phyloP scores from a whole-genome alignment of 2,888 invertebrate species.

The Melieria crassipennis region DNA sequence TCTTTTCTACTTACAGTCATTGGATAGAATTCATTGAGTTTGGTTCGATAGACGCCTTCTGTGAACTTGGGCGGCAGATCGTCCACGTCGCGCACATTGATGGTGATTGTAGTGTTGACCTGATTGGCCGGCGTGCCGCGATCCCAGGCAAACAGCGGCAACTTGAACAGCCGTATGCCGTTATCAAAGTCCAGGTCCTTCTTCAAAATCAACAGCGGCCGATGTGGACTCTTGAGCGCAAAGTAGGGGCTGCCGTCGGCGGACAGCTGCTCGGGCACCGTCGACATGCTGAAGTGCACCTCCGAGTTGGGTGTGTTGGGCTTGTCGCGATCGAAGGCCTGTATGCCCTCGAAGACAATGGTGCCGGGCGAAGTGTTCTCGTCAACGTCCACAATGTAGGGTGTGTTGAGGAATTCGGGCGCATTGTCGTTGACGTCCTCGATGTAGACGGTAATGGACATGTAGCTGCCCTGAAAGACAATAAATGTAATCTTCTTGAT shows the following conservation, averaged over 20 bases:
- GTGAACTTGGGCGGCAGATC: slow-evolving; percentile 86
- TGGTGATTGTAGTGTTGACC: slow-evolving; percentile 76
- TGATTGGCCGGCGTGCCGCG: slow-evolving; percentile 81
- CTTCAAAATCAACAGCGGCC: slow-evolving; percentile 77
- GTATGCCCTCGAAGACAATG: slow-evolving; percentile 83
- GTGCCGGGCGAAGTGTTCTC: slow-evolving; percentile 81
- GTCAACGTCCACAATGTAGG: slow-evolving; percentile 82
- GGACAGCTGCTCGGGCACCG: slow-evolving; percentile 62
- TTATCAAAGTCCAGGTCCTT: slow-evolving; percentile 82
- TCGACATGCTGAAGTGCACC: slow-evolving; percentile 82
- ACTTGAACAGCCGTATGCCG: slow-evolving; percentile 79
- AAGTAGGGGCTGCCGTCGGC: slow-evolving; percentile 69
- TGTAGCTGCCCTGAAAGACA: slow-evolving; percentile 76
- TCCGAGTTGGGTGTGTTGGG: slow-evolving; percentile 90
- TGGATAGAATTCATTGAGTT: slow-evolving; percentile 84
- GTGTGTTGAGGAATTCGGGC: slow-evolving; percentile 80
- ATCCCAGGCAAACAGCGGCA: slow-evolving; percentile 83
- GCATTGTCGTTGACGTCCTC: slow-evolving; percentile 89
- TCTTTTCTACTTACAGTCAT: slow-evolving; percentile 71
- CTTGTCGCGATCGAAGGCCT: slow-evolving; percentile 84
- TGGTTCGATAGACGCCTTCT: slow-evolving; percentile 80
- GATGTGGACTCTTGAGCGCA: slow-evolving; percentile 81
- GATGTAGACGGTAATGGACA: slow-evolving; percentile 87
- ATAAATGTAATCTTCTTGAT: not conserved
- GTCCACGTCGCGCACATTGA: slow-evolving; percentile 81